Percentiles rank a stretch among this genome's conserved stretches.
Evolutionary conservation across 2,888 invertebrate genomes (phyloP).

Genomic region (Epinotia brunnichana): DNA sequence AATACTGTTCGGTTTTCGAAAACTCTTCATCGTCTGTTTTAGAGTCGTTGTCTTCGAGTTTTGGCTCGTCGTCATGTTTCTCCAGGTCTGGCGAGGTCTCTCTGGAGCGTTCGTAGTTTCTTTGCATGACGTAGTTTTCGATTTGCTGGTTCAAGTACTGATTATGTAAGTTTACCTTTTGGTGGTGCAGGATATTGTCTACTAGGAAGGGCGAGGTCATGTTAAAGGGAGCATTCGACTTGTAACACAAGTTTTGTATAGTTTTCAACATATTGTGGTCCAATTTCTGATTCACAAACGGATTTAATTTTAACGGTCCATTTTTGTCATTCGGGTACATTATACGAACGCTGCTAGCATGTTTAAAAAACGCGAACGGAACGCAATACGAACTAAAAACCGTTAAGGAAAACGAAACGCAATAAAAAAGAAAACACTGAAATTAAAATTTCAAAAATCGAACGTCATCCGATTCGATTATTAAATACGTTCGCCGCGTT

Average conservation of each 20-base stretch:
- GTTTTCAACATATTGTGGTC: constrained; percentile 80
- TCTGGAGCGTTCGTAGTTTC: constrained; percentile 66
- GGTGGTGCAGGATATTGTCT: constrained; percentile 85
- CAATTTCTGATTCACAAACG: constrained; percentile 64
- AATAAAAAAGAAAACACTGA: constrained; percentile 47
- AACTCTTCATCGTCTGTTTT: constrained; percentile 70
- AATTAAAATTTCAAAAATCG: constrained; percentile 45
- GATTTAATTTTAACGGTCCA: constrained; percentile 75
- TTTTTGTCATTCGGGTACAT: constrained; percentile 80
- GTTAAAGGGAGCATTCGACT: constrained; percentile 70
- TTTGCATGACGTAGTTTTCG: constrained; percentile 71
- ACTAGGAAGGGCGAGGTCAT: constrained; percentile 85
- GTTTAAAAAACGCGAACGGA: constrained; percentile 41
- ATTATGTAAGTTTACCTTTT: constrained; percentile 78
- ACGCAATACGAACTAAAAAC: constrained; percentile 38
- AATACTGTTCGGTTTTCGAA: constrained; percentile 68
- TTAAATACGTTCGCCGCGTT: constrained; percentile 38
- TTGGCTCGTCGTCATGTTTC: constrained; percentile 63
- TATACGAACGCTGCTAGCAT: constrained; percentile 57
- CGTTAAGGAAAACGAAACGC: constrained; percentile 36
- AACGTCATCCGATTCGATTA: constrained; percentile 32
- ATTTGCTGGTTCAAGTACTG: constrained; percentile 83
- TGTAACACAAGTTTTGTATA: constrained; percentile 75
- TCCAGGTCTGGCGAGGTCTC: constrained; percentile 74
- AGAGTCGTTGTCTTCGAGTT: constrained; percentile 71